Conservation (phyloP, 2,888 invertebrate genomes). For the Macrosoma leucophasiata region DNA sequence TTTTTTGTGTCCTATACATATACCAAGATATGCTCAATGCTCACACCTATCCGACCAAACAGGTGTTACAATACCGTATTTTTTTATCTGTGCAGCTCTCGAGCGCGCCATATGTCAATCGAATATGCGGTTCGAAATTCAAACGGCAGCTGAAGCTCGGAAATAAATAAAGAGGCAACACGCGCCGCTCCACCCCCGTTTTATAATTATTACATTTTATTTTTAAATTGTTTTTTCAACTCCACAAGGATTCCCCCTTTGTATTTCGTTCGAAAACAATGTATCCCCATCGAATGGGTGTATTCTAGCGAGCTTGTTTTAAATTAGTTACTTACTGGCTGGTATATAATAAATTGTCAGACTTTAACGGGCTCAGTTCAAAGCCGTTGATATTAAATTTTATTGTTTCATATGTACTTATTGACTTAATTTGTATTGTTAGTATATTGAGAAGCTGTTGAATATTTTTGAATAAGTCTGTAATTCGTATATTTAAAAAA, state of each 20-base stretch:
- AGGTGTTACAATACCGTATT: too few relatives aligned
- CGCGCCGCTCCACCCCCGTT: conserved; percentile 62
- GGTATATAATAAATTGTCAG: conserved; percentile 74
- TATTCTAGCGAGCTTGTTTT: conserved; percentile 50
- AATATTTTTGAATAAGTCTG: too few relatives aligned
- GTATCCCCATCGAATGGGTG: conserved; percentile 38
- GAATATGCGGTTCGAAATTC: conserved; percentile 56
- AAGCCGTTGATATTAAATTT: too few relatives aligned
- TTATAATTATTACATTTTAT: conserved; percentile 74
- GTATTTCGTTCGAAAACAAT: conserved; percentile 63
- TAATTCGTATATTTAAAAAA: too few relatives aligned
- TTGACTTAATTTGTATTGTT: too few relatives aligned
- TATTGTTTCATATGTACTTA: too few relatives aligned
- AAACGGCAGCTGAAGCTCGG: conserved; percentile 63
- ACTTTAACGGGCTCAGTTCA: conserved; percentile 66
- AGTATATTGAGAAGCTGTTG: too few relatives aligned
- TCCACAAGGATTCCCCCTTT: conserved; percentile 64
- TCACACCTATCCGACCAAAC: too few relatives aligned
- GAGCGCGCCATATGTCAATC: too few relatives aligned
- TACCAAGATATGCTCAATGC: too few relatives aligned
- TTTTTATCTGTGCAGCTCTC: too few relatives aligned
- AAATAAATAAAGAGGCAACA: conserved; percentile 68
- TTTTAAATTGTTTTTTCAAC: conserved; percentile 75
- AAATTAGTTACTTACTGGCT: conserved; percentile 76
- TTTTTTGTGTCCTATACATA: too few relatives aligned